Conservation (phyloP, 2,113 vertebrate species). For the Dipodomys ordii region DNA sequence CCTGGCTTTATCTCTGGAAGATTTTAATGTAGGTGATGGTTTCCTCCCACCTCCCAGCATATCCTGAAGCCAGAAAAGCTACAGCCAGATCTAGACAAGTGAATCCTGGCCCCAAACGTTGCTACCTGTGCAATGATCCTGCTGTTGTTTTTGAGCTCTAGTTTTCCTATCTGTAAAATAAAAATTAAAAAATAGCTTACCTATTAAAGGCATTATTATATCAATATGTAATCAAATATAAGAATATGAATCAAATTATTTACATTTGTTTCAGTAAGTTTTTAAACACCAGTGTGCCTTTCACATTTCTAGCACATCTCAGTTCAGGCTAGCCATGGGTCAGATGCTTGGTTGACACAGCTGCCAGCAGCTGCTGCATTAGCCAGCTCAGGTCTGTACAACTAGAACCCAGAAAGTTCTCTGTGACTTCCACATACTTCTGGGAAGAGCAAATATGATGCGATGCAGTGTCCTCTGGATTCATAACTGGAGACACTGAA, state of each 20-base stretch:
- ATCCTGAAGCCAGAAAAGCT: background rate
- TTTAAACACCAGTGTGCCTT: background rate
- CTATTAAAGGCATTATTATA: background rate
- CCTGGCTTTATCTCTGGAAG: background rate
- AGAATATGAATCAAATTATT: background rate
- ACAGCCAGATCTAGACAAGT: background rate
- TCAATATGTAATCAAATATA: background rate
- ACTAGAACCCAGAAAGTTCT: background rate
- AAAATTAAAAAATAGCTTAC: conserved; percentile 33
- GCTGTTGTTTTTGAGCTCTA: background rate
- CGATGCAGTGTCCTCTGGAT: background rate
- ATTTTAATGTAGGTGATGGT: background rate
- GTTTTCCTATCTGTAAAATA: conserved; percentile 22
- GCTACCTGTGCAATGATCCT: background rate
- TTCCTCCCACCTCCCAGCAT: background rate
- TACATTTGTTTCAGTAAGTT: background rate
- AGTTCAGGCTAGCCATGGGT: background rate
- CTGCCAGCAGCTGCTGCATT: background rate
- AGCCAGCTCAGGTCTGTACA: background rate
- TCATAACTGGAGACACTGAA: background rate
- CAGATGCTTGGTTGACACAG: accelerated
- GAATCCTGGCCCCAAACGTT: background rate
- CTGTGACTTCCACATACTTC: background rate
- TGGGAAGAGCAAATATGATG: background rate
- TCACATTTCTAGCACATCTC: background rate